These are phyloP conservation scores for Thysanoteuthis rhombus DNA, from an alignment of 2,888 invertebrate genomes.

Conservation along the genomic window DNA sequence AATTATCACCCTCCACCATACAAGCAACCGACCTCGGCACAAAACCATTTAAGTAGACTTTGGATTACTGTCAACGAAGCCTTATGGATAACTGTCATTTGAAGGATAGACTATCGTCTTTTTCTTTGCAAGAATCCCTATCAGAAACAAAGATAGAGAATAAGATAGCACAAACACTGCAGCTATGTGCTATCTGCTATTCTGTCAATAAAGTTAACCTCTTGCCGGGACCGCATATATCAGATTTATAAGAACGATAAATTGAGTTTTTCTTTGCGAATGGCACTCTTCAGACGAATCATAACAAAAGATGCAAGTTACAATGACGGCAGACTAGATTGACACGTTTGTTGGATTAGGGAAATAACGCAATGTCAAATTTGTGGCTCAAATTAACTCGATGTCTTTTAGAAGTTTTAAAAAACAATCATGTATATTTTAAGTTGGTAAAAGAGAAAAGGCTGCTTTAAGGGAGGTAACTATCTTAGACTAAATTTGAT, in stretches of 20 bases:
- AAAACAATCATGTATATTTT: neutral
- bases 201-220: conserved; percentile 12
- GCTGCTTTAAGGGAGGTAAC: neutral
- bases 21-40: neutral
- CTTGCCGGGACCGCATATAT: neutral
- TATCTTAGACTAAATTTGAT: conserved; percentile 12
- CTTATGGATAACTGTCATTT: neutral
- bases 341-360: neutral
- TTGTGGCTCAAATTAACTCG: neutral
- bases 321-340: neutral
- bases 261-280: neutral
- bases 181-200: neutral
- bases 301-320: neutral
- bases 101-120: neutral
- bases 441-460: neutral
- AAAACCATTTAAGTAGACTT: conserved; percentile 12
- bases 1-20: neutral
- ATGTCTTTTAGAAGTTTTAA: neutral
- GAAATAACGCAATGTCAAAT: neutral
- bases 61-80: neutral
- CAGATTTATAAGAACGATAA: neutral
- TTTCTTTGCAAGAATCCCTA: neutral
- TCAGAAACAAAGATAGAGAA: neutral
- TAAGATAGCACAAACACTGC: neutral
- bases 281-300: neutral